Evolutionary conservation across 2,888 invertebrate species (phyloP), one percentile per base, ranked within the genome.

Genomic region (Steinernema hermaphroditum): DNA sequence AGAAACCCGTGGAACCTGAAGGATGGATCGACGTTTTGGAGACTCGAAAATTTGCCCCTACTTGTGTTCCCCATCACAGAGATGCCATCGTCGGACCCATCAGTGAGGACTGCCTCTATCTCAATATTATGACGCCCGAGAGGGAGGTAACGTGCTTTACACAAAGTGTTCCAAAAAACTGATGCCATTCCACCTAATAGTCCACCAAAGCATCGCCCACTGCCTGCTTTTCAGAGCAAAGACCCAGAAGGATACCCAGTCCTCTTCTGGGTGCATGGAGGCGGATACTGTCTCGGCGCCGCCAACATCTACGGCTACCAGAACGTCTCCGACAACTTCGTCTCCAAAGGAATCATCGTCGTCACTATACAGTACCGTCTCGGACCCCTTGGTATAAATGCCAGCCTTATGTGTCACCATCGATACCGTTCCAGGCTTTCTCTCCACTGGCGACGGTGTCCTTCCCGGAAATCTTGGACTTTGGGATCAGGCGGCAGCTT

Each of bases 391-490:
- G 78, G 78, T 75, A 27, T 29, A 22, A 29, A n/a, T n/a, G n/a
- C 34, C 34, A 9, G 37, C 14, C 19, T 68, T 68, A 68, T 2
- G 29, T 34, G 24, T 16, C 12, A 24, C 34, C 29, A 24, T 24
- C n/a, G 19, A 34, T 1, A n/a, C n/a, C n/a, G 2, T 8, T 78
- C 29, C 44, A 78, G 79, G 79, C 14, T 78, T 78, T 57, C 72
- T 75, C 19, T 71, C 79, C 19, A 76, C 80, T 8, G 79, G 79
- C 12, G 71, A 68, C 49, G 68, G 68, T 14, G 43, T 46, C 6
- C 71, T 78, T n/a, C 70, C 80, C 14, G 79, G 79, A 1, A 78
- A 78, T 50, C 74, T 73, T 41, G 79, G 79, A 8, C 49, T 78
- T 1, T 78, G 79, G 79, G 79, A 78, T 62, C 78, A 74, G 70